phyloP scores from a whole-genome alignment of 2,113 vertebrate species.

The Zosterops lateralis region DNA sequence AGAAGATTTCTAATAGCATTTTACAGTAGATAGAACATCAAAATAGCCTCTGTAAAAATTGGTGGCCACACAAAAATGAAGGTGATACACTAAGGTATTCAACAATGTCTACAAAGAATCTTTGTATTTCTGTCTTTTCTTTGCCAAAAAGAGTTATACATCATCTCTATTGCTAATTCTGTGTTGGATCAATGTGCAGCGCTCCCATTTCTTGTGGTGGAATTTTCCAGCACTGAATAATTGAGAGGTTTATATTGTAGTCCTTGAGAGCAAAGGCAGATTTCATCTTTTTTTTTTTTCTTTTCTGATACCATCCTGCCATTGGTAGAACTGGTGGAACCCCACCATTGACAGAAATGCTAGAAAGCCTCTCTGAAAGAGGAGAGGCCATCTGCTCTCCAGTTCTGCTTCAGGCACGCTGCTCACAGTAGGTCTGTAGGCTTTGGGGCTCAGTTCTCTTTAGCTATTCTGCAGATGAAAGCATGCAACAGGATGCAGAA shows the following conservation, averaged over 20 bases:
- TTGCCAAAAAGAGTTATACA: not conserved
- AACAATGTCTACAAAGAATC: not conserved
- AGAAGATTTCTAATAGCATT: not conserved
- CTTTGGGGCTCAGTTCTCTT: not conserved
- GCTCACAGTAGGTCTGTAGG: not conserved
- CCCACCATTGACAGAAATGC: not conserved
- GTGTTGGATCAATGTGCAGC: not conserved
- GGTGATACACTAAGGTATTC: not conserved
- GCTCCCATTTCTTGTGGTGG: not conserved
- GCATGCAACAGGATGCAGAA: not conserved
- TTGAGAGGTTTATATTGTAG: not conserved
- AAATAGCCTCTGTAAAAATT: not conserved
- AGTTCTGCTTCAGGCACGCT: not conserved
- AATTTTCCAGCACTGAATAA: slow-evolving; percentile 27
- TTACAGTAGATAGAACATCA: not conserved
- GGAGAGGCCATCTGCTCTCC: not conserved
- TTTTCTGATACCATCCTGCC: not conserved
- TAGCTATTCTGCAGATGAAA: not conserved
- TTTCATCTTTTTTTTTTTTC: not conserved
- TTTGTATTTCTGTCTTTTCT: slow-evolving; percentile 1
- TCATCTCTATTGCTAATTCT: not conserved
- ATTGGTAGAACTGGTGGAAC: not conserved
- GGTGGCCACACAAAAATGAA: not conserved
- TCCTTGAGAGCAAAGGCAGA: not conserved
- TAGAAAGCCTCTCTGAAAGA: not conserved